These are phyloP conservation scores for Microctenopoma stevenorrisi DNA, from an alignment of 2,797 vertebrate species.

Conservation along the genomic window DNA sequence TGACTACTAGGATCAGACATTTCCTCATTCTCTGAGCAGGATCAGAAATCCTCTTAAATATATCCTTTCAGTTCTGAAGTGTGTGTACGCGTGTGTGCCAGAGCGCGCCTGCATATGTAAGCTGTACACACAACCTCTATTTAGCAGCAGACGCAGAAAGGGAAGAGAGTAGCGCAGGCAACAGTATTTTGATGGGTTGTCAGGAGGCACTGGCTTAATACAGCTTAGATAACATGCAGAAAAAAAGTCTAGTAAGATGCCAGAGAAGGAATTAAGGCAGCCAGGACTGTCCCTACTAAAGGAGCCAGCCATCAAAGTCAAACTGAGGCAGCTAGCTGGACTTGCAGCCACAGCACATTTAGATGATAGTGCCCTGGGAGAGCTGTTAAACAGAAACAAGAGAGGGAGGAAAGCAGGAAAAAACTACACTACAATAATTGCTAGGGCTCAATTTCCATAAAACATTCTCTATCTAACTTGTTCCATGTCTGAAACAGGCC, in stretches of 20 bases:
- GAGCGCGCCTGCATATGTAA: conserved; percentile 51
- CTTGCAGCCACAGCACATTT: conserved; percentile 77
- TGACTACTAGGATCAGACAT: conserved; percentile 54
- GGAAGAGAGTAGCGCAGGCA: conserved; percentile 57
- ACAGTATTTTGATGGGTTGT: conserved; percentile 72
- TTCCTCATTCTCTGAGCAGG: conserved; percentile 65
- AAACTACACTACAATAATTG: conserved; percentile 74
- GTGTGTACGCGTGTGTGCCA: conserved; percentile 15
- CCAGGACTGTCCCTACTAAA: conserved; percentile 61
- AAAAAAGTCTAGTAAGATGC: conserved; percentile 63
- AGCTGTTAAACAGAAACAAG: conserved; percentile 74
- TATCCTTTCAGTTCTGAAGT: conserved; percentile 59
- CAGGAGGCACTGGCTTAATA: conserved; percentile 73
- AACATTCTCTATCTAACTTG: conserved; percentile 69
- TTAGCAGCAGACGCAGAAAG: conserved; percentile 64
- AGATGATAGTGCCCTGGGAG: conserved; percentile 77
- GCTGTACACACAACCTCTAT: conserved; percentile 58
- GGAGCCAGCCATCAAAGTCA: conserved; percentile 58
- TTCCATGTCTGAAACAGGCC: conserved; percentile 62
- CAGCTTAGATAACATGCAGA: conserved; percentile 74
- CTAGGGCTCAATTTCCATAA: conserved; percentile 74
- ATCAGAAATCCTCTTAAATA: conserved; percentile 77
- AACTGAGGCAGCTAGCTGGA: conserved; percentile 59
- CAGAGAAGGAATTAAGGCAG: conserved; percentile 70
- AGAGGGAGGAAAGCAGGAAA: conserved; percentile 35